phyloP scores from a whole-genome alignment of 1,140 invertebrate species.

The Drosophila erecta region DNA sequence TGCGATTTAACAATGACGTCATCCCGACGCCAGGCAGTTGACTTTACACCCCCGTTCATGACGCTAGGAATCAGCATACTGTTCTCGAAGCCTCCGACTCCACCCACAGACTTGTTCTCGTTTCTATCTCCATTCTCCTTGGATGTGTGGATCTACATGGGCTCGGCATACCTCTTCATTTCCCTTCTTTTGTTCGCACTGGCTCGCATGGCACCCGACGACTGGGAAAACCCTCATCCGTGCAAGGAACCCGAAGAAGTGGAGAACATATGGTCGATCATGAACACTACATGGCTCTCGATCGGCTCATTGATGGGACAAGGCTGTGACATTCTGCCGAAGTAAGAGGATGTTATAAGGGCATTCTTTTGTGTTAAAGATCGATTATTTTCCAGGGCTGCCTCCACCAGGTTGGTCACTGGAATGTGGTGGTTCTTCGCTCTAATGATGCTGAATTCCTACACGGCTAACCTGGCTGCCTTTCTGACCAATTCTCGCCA shows the following conservation, averaged over 20 bases:
- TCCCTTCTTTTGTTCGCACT: conserved; percentile 92
- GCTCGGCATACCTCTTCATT: conserved; percentile 93
- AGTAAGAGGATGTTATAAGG: conserved; percentile 26
- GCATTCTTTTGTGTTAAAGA: too few relatives aligned
- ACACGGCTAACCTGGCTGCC: conserved; percentile 97
- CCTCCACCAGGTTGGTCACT: conserved; percentile 92
- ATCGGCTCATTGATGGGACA: conserved; percentile 92
- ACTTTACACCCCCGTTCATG: conserved; percentile 96
- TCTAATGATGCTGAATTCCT: conserved; percentile 97
- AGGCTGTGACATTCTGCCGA: conserved; percentile 91
- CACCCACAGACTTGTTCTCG: conserved; percentile 91
- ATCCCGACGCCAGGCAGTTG: conserved; percentile 92
- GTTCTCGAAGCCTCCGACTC: conserved; percentile 89
- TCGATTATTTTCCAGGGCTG: conserved; percentile 88
- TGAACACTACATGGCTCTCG: conserved; percentile 92
- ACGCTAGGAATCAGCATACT: conserved; percentile 93
- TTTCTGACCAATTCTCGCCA: conserved; percentile 95
- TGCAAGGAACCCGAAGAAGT: conserved; percentile 92
- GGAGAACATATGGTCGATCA: conserved; percentile 92
- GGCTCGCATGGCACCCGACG: conserved; percentile 91
- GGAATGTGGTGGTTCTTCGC: conserved; percentile 99
- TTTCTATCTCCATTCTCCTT: conserved; percentile 95
- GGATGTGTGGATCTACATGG: conserved; percentile 97
- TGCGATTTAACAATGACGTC: conserved; percentile 97
- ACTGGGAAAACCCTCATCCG: conserved; percentile 96